phyloP scores from a whole-genome alignment of 2,113 vertebrate genomes.

The Regulus satrapa region DNA sequence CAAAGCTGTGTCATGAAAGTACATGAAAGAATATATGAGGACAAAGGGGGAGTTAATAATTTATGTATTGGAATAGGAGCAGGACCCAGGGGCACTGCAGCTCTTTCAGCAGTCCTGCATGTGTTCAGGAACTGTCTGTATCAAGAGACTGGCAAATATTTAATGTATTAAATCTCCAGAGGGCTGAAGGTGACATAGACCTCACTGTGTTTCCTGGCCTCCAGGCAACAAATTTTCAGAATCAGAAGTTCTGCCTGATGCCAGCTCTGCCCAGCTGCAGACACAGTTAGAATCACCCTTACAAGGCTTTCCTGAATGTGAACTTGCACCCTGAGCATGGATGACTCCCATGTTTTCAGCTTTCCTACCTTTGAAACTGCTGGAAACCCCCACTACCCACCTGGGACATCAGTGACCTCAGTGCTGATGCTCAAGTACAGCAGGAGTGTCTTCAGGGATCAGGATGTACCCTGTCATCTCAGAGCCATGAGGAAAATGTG shows the following conservation, averaged over 20 bases:
- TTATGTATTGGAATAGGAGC: not conserved
- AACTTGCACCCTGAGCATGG: accelerated
- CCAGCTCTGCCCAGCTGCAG: not conserved
- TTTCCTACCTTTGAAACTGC: not conserved
- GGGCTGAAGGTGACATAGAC: not conserved
- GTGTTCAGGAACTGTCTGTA: not conserved
- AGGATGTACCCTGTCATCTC: not conserved
- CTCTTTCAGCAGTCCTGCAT: not conserved
- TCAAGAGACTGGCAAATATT: not conserved
- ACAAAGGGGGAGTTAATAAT: not conserved
- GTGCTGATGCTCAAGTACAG: not conserved
- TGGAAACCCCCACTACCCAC: not conserved
- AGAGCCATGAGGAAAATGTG: not conserved
- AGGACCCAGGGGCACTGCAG: not conserved
- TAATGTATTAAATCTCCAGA: not conserved
- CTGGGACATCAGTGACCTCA: accelerated
- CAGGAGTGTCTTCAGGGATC: not conserved
- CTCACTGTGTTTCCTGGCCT: not conserved
- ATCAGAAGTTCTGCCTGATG: not conserved
- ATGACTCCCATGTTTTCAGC: accelerated
- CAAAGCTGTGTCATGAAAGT: not conserved
- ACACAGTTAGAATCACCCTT: not conserved
- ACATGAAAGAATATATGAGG: not conserved
- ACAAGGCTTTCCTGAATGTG: not conserved
- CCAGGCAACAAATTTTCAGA: not conserved